Base-by-base conservation (phyloP, 1,140 invertebrate species). In the Triops longicaudatus region DNA sequence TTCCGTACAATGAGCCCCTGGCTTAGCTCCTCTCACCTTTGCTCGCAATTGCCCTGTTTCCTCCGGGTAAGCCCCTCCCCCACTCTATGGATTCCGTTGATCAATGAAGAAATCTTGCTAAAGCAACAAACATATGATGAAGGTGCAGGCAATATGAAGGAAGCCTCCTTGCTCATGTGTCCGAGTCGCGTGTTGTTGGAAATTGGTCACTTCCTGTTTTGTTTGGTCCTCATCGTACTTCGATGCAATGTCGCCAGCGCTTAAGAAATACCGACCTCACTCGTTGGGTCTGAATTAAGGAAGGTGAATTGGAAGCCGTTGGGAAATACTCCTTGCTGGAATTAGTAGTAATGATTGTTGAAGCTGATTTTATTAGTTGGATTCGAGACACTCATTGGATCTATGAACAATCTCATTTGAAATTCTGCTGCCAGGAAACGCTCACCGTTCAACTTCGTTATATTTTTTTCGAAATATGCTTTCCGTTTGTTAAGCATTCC, bases 131-230 rank as follows among this genome's bases (percentile, higher is more conserved):
- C 22, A 63, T 22, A 22, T 63, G 50, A 63, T 63, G 17, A 63
- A 63, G 50, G 50, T 14, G 17, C 14, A n/a, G 22, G 22, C 22
- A 44, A 22, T 22, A 63, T 63, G 50, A 63, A 5, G 5, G 7
- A n/a, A 63, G 22, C 50, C 22, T 63, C n/a, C 14, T 63, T 63
- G 50, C 6, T 63, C 50, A 63, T 63, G 50, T 22, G 10, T 63
- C 50, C 50, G 6, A 63, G 10, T 63, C 50, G 17, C 17, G 50
- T 10, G 14, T 63, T 22, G 6, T 10, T 12, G 6, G 3, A n/a
- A 14, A 63, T 63, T 63, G 50, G 50, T n/a, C 50, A 6, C 50
- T 63, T 63, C 50, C 50, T 63, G 50, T 63, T 63, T 63, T 63
- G 10, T n/a, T 63, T 63, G 10, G 50, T 1, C 14, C 50, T 17